Conservation (phyloP, 2,113 vertebrate genomes). For the Pollimyrus isidori region DNA sequence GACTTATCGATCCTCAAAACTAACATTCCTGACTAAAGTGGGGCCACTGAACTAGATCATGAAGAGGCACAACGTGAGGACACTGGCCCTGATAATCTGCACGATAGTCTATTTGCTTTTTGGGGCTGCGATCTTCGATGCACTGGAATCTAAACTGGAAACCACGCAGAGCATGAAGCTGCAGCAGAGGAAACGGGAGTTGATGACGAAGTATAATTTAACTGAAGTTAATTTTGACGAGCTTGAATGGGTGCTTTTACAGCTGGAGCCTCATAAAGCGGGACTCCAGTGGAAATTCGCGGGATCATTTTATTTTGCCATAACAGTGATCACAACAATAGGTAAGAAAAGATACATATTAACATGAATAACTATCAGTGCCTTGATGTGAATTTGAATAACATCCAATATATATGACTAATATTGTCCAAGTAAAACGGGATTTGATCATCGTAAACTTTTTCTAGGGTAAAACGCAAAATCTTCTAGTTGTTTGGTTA, state of each 20-base stretch:
- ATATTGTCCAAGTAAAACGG: neutral
- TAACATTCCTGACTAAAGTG: slow-evolving; percentile 33
- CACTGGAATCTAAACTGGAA: slow-evolving; percentile 84
- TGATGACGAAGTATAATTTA: slow-evolving; percentile 82
- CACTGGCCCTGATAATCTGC: slow-evolving; percentile 85
- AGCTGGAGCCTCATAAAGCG: slow-evolving; percentile 88
- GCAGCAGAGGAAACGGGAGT: slow-evolving; percentile 69
- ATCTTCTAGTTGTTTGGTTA: neutral
- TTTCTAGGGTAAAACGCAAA: neutral
- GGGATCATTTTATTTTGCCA: slow-evolving; percentile 95
- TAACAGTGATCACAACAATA: slow-evolving; percentile 97
- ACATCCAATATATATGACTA: neutral
- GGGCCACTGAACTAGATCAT: slow-evolving; percentile 56
- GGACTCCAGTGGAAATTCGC: slow-evolving; percentile 94
- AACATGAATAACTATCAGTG: neutral
- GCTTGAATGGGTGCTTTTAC: slow-evolving; percentile 79
- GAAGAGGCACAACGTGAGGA: slow-evolving; percentile 94
- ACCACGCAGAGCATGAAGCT: slow-evolving; percentile 70
- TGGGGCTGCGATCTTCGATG: slow-evolving; percentile 90
- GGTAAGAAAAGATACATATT: slow-evolving; percentile 56
- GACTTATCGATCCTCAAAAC: slow-evolving; percentile 29
- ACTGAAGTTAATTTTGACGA: slow-evolving; percentile 76
- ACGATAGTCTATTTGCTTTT: slow-evolving; percentile 95
- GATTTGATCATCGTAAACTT: neutral
- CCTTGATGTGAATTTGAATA: neutral